Percentiles rank a stretch among this genome's conserved stretches.
Evolutionary conservation across 1,140 invertebrate species (phyloP).

Genomic region (Tigriopus japonicus): DNA sequence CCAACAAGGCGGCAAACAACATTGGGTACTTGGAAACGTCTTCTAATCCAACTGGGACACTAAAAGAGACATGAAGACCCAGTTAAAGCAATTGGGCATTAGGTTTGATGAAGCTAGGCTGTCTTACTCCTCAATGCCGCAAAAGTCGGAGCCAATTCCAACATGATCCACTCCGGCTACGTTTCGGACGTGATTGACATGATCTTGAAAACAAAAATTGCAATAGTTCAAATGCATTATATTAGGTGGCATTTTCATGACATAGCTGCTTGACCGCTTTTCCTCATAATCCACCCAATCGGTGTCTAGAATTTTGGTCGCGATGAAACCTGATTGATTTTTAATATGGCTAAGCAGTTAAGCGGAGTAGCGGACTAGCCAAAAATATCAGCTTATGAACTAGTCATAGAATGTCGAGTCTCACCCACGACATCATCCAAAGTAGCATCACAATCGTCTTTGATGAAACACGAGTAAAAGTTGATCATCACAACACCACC

Average conservation of each 20-base stretch:
- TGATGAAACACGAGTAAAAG: slow-evolving; percentile 21
- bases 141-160: slow-evolving; percentile 64
- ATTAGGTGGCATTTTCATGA: background rate
- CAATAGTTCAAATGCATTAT: no score
- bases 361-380: no score
- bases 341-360: no score
- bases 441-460: slow-evolving; percentile 16
- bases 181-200: slow-evolving; percentile 62
- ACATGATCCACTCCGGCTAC: slow-evolving; percentile 33
- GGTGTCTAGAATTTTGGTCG: no score
- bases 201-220: slow-evolving; percentile 28
- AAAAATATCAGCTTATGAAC: no score
- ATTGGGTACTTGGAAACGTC: slow-evolving; percentile 77
- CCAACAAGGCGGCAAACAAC: slow-evolving; percentile 34
- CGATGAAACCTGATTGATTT: no score
- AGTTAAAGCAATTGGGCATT: background rate
- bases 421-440: background rate
- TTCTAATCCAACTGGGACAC: slow-evolving; percentile 46
- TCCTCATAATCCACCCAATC: no score
- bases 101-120: background rate
- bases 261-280: no score
- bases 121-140: slow-evolving; percentile 41
- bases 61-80: background rate
- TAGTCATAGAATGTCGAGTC: background rate
- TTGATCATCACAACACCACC: slow-evolving; percentile 18